Evolutionary conservation across 1,140 invertebrate genomes (phyloP).

Genomic region (Trichoplusia ni): DNA sequence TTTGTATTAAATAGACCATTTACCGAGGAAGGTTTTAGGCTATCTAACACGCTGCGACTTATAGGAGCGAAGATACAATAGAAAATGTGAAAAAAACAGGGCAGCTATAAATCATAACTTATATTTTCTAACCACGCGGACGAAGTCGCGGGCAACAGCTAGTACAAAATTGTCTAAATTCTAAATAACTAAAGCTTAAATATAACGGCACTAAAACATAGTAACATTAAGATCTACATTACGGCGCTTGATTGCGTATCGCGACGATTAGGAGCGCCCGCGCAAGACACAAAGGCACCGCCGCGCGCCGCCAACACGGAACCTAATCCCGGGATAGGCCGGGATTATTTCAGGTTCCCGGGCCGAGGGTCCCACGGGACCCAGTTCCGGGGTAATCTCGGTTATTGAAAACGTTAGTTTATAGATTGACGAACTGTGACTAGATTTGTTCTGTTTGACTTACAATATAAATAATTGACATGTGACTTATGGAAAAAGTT

Average conservation of each 20-base stretch:
- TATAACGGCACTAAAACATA: conserved; percentile 45
- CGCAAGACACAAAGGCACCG: conserved; percentile 32
- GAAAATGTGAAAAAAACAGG: no score
- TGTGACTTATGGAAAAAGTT: no score
- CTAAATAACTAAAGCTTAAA: conserved; percentile 68
- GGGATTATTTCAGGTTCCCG: conserved; percentile 21
- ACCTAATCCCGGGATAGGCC: conserved; percentile 27
- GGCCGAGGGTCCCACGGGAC: conserved; percentile 8
- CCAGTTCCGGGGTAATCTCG: conserved; percentile 19
- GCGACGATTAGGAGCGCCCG: conserved; percentile 25
- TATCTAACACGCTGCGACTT: no score
- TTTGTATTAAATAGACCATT: no score
- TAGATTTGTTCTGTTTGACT: neutral
- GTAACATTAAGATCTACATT: conserved; percentile 9
- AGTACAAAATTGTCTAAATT: no score
- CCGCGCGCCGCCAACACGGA: conserved; percentile 20
- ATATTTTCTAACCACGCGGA: no score
- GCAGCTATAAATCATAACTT: no score
- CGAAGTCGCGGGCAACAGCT: no score
- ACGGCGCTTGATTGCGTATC: conserved; percentile 32
- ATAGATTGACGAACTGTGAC: neutral
- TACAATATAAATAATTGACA: no score
- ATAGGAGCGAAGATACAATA: no score
- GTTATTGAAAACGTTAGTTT: conserved; percentile 9
- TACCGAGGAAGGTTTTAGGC: no score